Evolutionary conservation across 2,113 vertebrate species (phyloP).

Genomic region (Chloropsis cyanopogon): DNA sequence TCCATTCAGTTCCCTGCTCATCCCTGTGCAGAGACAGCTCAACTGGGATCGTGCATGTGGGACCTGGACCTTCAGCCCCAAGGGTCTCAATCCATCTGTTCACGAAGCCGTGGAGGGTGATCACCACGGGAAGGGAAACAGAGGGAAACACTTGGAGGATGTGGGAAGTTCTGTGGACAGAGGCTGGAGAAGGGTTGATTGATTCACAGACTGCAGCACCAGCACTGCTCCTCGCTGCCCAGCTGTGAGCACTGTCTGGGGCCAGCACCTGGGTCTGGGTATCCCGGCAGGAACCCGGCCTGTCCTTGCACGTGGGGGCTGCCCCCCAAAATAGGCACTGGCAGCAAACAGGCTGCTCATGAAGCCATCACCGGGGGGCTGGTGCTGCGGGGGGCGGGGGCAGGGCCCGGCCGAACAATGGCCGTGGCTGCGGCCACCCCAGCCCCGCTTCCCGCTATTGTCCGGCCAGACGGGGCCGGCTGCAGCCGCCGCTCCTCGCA

Average conservation of each 20-base stretch:
- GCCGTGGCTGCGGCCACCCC: neutral
- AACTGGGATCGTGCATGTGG: neutral
- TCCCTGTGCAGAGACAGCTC: neutral
- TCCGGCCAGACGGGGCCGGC: neutral
- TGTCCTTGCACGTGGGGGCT: neutral
- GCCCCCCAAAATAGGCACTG: neutral
- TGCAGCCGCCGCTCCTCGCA: neutral
- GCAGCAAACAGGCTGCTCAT: neutral
- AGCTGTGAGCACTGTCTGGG: neutral
- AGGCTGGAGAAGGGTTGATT: neutral
- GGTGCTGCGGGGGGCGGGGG: neutral
- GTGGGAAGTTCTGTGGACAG: neutral
- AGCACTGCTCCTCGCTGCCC: accelerated
- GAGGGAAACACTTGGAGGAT: neutral
- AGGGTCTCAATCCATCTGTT: neutral
- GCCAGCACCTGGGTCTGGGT: neutral
- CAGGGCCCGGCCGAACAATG: slow-evolving; percentile 23
- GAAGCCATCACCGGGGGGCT: neutral
- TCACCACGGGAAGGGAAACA: neutral
- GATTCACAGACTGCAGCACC: neutral
- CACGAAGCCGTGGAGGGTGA: neutral
- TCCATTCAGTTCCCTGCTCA: neutral
- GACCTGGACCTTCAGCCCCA: neutral
- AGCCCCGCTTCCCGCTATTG: slow-evolving; percentile 71
- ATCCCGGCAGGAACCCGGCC: neutral